Evolutionary conservation across 30 jellyfish, hydroid and myxozoan species (phyloP), one percentile per base, ranked within the genome.

Genomic region (Chrysaora quinquecirrha): DNA sequence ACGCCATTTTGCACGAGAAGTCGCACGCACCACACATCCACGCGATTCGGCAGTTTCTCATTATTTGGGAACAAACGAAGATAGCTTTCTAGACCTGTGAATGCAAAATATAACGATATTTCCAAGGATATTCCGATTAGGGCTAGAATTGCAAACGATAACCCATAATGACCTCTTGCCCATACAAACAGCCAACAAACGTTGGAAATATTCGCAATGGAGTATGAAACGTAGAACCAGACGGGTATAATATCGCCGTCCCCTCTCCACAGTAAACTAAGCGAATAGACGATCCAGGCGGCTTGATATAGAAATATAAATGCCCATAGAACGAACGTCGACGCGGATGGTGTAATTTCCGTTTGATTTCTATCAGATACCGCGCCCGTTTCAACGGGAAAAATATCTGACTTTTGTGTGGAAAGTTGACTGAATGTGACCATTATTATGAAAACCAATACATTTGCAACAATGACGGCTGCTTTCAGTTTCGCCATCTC

Each of bases 281-380:
- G 79, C 10, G 94, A 2, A 75, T 90, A 90, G 32, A 90, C 32
- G 16, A 71, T 76, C 97, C 97, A 90, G 16, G 76, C 80, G 0
- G 88, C 86, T 43, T 90, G 96, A 64, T 75, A 83, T 23, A 71
- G 60, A 88, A 75, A 83, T 21, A 90, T 85, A 83, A 85, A 78
- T 22, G 94, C 94, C 97, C 97, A 90, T 9, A 90, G 71, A 4
- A 90, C 75, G 61, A 90, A 90, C 2, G 96, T 85, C 10, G 96
- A 64, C 10, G 90, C 78, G 28, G 89, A 87, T 7, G 97, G 97
- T 34, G 96, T 84, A 16, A 90, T 64, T 60, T 90, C 94, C 30
- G 88, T 58, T 11, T 62, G 78, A 71, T 47, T 35, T 1, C 30
- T 34, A 6, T 67, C 78, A 2, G 96, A 71, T 1, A 84, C 78